Base-by-base conservation (phyloP, 2,113 vertebrate genomes). In the Lepus europaeus region DNA sequence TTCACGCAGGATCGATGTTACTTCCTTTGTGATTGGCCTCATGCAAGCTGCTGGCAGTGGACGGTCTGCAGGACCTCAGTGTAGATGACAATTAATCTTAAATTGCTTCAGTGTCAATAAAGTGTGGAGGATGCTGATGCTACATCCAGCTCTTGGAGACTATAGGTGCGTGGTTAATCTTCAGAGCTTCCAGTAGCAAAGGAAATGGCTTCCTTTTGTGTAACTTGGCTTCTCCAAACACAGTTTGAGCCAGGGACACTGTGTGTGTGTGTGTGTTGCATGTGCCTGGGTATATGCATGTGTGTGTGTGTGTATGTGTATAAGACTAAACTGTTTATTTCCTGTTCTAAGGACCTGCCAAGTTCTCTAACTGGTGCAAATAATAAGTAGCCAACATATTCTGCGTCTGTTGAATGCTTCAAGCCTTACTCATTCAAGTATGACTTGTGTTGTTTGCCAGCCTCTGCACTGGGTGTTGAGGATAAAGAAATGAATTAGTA, bases 201-300 rank as follows among this genome's bases (percentile, higher is more conserved):
- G 77, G 79, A 63, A 74, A 64, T 70, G 20, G 7, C 22, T 77
- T 94, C 10, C 76, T 68, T 91, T 90, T 70, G 68, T 39, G 45
- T 69, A 74, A 80, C 51, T 83, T 66, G 53, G 78, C 16, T 81
- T 92, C 94, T 72, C 49, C 51, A 89, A 86, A 82, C 9, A 31
- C 6, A 51, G 3, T 51, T 25, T 76, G 72, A 66, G 29, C 77
- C 53, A n/a, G 31, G 39, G 39, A 31, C 22, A 3, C 14, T 56
- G 59, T 7, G 17, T 31, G 3, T 82, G 63, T 31, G 74, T 72
- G 20, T 5, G n/a, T 9, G 45, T 45, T 72, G 20, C 4, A 22
- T 6, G 12, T 12, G 16, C 72, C 11, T 49, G 51, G 27, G 29
- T n/a, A 59, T 45, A 12, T 89, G 72, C 20, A 27, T 78, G 59